Conservation (phyloP, 2,797 vertebrate species). For the Dendrocincla tyrannina region DNA sequence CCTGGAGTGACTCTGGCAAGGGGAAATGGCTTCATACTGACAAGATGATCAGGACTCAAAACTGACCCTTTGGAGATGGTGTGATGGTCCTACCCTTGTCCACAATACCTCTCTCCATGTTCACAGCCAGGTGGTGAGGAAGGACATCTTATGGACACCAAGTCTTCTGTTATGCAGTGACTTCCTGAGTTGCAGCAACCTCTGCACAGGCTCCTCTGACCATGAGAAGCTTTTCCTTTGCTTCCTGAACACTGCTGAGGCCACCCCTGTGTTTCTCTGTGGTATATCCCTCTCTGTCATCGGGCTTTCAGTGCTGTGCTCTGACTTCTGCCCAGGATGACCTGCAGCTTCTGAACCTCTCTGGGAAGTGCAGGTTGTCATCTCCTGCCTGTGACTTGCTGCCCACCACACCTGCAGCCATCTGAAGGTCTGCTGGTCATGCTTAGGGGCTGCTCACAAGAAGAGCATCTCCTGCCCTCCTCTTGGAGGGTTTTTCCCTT, state of each 20-base stretch:
- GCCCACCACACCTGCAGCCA: background rate
- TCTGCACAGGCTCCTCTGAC: background rate
- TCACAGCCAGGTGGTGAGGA: background rate
- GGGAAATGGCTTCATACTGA: background rate
- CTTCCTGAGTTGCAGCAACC: background rate
- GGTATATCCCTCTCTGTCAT: background rate
- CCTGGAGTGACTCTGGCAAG: background rate
- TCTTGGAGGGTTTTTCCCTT: background rate
- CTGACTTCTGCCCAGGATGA: background rate
- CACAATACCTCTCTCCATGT: background rate
- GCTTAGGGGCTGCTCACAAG: background rate
- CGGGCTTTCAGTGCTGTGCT: background rate
- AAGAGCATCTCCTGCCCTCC: background rate
- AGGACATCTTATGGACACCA: background rate
- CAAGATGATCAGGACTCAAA: background rate
- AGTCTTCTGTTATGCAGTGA: background rate
- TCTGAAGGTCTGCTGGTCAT: background rate
- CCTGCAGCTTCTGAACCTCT: background rate
- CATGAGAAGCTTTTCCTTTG: background rate
- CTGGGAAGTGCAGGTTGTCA: background rate
- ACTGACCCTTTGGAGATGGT: background rate
- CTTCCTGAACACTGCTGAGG: background rate
- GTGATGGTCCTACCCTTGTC: background rate
- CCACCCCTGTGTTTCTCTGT: background rate
- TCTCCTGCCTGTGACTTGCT: background rate